phyloP scores from a whole-genome alignment of 35 echinoderm and acorn worm genomes.

The Stichopus chloronotus region DNA sequence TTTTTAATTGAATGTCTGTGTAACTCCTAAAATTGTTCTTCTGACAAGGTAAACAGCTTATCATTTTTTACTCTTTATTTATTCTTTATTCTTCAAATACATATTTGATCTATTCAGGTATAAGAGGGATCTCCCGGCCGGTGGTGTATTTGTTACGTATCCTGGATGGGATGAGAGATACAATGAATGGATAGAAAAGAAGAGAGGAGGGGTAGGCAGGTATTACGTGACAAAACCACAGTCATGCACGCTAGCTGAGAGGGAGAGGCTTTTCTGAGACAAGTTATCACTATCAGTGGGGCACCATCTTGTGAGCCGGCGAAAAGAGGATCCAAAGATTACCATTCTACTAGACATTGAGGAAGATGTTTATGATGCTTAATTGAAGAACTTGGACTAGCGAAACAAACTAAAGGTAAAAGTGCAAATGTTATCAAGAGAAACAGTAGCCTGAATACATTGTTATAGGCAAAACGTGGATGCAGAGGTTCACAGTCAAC shows the following conservation, averaged over 20 bases:
- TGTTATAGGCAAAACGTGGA: neutral
- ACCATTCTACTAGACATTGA: no score
- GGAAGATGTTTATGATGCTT: conserved; percentile 2
- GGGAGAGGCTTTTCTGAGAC: no score
- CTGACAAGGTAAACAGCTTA: neutral
- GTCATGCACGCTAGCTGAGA: neutral
- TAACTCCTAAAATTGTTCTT: neutral
- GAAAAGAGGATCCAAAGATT: no score
- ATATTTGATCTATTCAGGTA: neutral
- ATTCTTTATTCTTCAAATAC: neutral
- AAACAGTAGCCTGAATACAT: conserved; percentile 3
- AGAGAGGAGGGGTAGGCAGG: neutral
- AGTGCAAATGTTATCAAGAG: neutral
- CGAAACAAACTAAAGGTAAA: neutral
- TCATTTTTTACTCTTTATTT: no score
- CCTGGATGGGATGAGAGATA: neutral
- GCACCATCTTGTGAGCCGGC: no score
- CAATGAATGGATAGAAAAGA: neutral
- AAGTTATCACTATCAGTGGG: no score
- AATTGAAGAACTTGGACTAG: neutral
- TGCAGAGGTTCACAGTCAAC: neutral
- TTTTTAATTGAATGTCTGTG: no score
- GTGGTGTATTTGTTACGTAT: neutral
- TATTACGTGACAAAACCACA: neutral
- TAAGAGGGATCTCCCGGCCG: neutral